Evolutionary conservation across 92 coral and sea anemone species (phyloP).

Genomic region (Palythoa grandis): DNA sequence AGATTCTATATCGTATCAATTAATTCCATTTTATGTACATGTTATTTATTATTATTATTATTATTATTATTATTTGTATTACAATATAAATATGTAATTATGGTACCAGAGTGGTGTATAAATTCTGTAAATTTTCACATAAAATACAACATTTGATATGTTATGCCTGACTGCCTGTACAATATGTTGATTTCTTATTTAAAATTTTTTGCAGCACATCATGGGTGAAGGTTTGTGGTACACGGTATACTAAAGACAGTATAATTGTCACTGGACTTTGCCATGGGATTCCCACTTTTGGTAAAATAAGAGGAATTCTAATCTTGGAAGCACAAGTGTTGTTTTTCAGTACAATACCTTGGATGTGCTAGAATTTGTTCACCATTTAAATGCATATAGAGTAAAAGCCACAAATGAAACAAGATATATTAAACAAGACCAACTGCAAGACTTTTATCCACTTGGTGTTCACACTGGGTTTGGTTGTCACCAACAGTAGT

Average conservation of each 20-base stretch:
- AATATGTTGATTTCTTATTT: background rate
- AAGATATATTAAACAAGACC: constrained; percentile 48
- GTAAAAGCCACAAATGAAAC: constrained; percentile 39
- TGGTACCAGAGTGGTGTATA: no score
- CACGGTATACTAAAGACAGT: background rate
- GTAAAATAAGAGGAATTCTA: background rate
- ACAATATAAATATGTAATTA: no score
- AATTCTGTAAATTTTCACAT: no score
- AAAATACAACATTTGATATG: no score
- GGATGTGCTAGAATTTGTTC: constrained; percentile 32
- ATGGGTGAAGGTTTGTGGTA: background rate
- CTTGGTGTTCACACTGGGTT: constrained; percentile 63
- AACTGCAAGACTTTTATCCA: constrained; percentile 66
- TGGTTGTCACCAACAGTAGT: constrained; percentile 47
- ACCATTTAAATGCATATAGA: constrained; percentile 72
- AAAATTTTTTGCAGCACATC: background rate
- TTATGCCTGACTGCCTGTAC: no score
- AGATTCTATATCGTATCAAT: no score
- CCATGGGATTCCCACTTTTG: background rate
- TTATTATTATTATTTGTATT: no score
- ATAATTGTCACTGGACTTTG: constrained; percentile 1
- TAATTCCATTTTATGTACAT: no score
- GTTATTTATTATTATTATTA: no score
- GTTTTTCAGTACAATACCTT: constrained; percentile 2
- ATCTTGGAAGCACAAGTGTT: constrained; percentile 12